phyloP scores from a whole-genome alignment of 2,797 vertebrate genomes.

The Xenops minutus region DNA sequence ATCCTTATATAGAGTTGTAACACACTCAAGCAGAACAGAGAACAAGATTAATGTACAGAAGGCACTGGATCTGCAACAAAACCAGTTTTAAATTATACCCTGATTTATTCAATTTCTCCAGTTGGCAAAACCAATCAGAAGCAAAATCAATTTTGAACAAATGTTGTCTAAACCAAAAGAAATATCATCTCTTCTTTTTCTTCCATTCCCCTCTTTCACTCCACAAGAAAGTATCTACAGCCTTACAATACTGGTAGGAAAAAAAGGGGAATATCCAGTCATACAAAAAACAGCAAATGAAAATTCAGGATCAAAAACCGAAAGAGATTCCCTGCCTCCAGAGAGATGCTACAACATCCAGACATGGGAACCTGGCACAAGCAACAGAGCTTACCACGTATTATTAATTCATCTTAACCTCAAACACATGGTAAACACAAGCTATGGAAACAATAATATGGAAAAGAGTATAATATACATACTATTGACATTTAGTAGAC shows the following conservation, averaged over 20 bases:
- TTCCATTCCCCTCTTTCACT: background rate
- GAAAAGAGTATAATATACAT: background rate
- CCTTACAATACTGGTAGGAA: background rate
- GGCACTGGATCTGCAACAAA: background rate
- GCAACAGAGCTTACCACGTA: background rate
- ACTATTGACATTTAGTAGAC: background rate
- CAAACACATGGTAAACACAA: background rate
- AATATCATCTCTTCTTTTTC: background rate
- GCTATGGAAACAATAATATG: background rate
- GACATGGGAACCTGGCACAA: rapidly evolving
- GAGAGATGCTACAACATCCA: background rate
- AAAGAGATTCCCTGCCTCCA: background rate
- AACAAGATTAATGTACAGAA: background rate
- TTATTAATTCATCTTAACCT: background rate
- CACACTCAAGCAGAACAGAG: background rate
- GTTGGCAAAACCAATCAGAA: background rate
- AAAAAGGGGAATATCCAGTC: background rate
- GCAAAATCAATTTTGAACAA: background rate
- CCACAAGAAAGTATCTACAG: background rate
- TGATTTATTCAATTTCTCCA: background rate
- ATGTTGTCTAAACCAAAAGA: background rate
- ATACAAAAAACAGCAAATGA: background rate
- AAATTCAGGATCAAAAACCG: background rate
- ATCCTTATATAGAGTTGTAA: background rate
- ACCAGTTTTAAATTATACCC: background rate